Conservation (phyloP, 2,797 vertebrate species). For the Gymnopithys bicolor region DNA sequence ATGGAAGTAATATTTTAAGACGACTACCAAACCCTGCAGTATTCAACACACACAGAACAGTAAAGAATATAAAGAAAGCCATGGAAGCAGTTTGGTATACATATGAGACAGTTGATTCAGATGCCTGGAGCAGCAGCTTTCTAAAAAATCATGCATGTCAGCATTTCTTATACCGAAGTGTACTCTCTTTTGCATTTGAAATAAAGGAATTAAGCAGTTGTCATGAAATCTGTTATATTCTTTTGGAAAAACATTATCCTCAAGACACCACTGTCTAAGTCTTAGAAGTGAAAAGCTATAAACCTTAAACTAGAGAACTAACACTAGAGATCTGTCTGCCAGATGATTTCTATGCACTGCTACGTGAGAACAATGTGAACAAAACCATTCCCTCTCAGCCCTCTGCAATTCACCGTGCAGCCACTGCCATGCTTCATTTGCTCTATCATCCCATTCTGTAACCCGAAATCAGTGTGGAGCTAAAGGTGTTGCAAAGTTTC, state of each 20-base stretch:
- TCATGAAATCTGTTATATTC: neutral
- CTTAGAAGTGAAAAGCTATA: neutral
- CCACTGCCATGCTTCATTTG: neutral
- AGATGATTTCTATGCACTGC: neutral
- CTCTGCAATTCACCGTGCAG: neutral
- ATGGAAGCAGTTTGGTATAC: neutral
- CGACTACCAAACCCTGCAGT: neutral
- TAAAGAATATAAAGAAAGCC: neutral
- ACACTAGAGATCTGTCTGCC: neutral
- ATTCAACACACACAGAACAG: neutral
- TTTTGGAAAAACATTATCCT: neutral
- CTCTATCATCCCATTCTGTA: neutral
- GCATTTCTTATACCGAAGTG: neutral
- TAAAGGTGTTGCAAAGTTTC: slow-evolving; percentile 4
- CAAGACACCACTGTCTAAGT: neutral
- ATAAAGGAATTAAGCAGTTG: neutral
- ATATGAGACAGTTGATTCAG: neutral
- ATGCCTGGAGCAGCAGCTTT: neutral
- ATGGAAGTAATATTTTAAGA: neutral
- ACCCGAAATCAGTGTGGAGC: neutral
- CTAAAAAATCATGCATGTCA: neutral
- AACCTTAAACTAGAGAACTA: neutral
- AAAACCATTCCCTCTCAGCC: neutral
- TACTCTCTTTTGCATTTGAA: neutral
- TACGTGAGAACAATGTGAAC: neutral